A percentile compares a stretch with the other conserved stretches of the same genome.
phyloP scores from a whole-genome alignment of 1,140 invertebrate genomes.

The Drosophila kanapiae region DNA sequence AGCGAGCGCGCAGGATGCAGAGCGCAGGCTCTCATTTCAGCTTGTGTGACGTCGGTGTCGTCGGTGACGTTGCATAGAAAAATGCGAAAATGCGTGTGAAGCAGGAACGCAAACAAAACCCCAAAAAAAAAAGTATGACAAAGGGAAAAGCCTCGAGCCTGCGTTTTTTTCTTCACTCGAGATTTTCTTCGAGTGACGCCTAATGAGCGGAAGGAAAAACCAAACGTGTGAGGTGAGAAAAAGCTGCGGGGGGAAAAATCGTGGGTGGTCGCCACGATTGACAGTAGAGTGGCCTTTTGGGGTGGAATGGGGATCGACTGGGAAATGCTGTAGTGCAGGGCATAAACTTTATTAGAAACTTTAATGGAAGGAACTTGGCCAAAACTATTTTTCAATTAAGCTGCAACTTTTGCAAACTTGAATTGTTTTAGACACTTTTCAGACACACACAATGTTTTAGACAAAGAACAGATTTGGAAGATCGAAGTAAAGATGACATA shows the following conservation, averaged over 20 bases:
- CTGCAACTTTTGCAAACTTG: slow-evolving; percentile 1
- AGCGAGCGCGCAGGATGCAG: slow-evolving; percentile 26
- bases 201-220: slow-evolving; percentile 80
- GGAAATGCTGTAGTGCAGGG: neutral
- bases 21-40: slow-evolving; percentile 57
- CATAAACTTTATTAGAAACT: slow-evolving; percentile 4
- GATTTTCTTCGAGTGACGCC: slow-evolving; percentile 48
- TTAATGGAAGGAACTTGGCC: neutral
- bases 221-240: slow-evolving; percentile 6
- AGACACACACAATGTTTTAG: neutral
- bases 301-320: slow-evolving; percentile 3
- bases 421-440: neutral
- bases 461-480: neutral
- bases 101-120: slow-evolving; percentile 30
- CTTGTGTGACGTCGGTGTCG: slow-evolving; percentile 66
- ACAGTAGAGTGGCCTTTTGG: neutral
- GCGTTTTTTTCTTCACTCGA: slow-evolving; percentile 6
- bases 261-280: slow-evolving; percentile 29
- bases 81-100: slow-evolving; percentile 76
- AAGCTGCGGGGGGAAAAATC: slow-evolving; percentile 8
- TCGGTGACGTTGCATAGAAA: slow-evolving; percentile 71
- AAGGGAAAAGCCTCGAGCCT: slow-evolving; percentile 35
- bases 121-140: slow-evolving; percentile 29
- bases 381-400: slow-evolving; percentile 8
- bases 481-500: no score